Base-by-base conservation (phyloP, 2,888 invertebrate species). In the Andrena chrysosceles region DNA sequence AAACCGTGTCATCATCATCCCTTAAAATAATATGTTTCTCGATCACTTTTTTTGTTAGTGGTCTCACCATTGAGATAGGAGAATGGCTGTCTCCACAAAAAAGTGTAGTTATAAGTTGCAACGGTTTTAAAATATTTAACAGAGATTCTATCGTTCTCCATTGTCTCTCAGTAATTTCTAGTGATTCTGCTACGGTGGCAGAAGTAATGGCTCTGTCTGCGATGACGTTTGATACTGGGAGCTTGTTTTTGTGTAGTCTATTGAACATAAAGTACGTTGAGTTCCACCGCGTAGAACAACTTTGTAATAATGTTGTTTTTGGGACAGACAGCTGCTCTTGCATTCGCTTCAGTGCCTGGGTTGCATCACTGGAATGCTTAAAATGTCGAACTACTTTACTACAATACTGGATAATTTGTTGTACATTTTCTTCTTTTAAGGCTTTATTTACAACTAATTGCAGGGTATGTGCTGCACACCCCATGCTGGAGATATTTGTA, bases 71-170 rank as follows among this genome's bases (percentile, higher is more conserved):
- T n/a, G n/a, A n/a, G n/a, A n/a, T n/a, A n/a, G n/a, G n/a, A n/a
- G 72, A 26, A 35, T 73, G 23, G 1, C 31, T 52, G 10, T 78
- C 70, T 35, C 66, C 62, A 62, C 78, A 78, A 23, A 82, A 49
- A 26, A 78, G 54, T 2, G 74, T 75, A 23, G 75, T 67, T 8
- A 62, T 56, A 4, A 75, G 20, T 49, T 82, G 54, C 0, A 75
- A n/a, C 10, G 75, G 71, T 64, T 73, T 74, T 31, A 72, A 29
- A 8, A 71, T 49, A 31, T 59, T 31, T 10, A 26, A 20, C 6
- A 82, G 4, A 33, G 52, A 74, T 62, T 78, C 82, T 68, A 78
- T 75, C 23, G n/a, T 49, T 16, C n/a, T n/a, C 78, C 78, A 78
- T 48, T 78, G 62, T 20, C 42, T 13, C 20, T 75, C 76, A 4